These are phyloP conservation scores for Amiota communis DNA, from an alignment of 2,888 invertebrate species.

Conservation along the genomic window DNA sequence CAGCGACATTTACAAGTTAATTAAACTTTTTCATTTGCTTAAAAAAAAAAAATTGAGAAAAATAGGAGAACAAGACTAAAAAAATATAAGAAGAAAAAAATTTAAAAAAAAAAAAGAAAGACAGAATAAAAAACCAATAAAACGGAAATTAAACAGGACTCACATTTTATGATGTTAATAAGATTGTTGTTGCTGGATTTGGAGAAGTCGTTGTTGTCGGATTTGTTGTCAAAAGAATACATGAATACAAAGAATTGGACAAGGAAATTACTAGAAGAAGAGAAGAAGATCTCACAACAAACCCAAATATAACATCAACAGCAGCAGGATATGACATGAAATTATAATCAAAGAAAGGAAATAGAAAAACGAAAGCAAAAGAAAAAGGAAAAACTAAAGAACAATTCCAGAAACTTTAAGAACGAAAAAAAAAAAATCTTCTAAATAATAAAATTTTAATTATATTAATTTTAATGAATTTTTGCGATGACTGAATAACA, in stretches of 20 bases:
- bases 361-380: no score
- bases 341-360: no score
- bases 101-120: background rate
- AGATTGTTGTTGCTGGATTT: background rate
- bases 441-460: conserved; percentile 1
- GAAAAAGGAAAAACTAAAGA: background rate
- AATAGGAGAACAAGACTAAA: background rate
- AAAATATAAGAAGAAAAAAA: no score
- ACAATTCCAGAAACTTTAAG: background rate
- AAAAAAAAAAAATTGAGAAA: background rate
- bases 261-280: background rate
- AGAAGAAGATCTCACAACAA: no score
- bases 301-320: no score
- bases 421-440: background rate
- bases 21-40: no score
- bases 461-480: background rate
- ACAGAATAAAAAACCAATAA: background rate
- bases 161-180: background rate
- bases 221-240: background rate
- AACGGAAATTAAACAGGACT: background rate
- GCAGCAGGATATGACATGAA: no score
- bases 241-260: conserved; percentile 5
- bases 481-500: background rate
- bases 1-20: background rate
- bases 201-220: no score